Conservation (phyloP, 2,888 invertebrate species). For the Pomacea canaliculata region DNA sequence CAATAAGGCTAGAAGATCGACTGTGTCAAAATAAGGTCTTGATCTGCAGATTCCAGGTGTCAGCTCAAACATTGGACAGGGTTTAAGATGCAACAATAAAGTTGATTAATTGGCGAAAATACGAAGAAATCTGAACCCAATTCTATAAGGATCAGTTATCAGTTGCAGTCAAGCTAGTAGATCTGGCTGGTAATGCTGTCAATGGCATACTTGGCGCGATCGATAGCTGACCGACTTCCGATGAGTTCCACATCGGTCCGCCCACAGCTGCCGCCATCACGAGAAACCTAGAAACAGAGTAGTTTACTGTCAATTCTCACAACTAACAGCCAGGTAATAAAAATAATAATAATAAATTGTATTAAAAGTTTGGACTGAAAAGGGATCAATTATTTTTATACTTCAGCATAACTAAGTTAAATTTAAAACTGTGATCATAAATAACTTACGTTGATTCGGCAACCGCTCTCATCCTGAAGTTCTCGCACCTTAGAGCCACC, state of each 20-base stretch:
- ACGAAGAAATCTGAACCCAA: neutral
- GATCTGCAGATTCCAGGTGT: too few species aligned
- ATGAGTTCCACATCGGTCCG: constrained; percentile 28
- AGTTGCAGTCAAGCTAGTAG: constrained; percentile 1
- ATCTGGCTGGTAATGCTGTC: neutral
- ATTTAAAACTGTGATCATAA: neutral
- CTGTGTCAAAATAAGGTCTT: too few species aligned
- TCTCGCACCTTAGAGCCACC: constrained; percentile 64
- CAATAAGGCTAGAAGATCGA: too few species aligned
- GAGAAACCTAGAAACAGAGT: constrained; percentile 24
- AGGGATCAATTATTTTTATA: too few species aligned
- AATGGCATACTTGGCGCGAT: constrained; percentile 23
- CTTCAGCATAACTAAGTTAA: neutral
- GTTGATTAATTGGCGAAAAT: neutral
- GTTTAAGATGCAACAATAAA: neutral
- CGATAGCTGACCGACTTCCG: constrained; percentile 25
- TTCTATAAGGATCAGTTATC: neutral
- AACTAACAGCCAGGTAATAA: too few species aligned
- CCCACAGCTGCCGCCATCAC: constrained; percentile 23
- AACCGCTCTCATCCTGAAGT: constrained; percentile 57
- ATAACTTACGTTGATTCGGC: constrained; percentile 72
- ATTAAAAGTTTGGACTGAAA: too few species aligned
- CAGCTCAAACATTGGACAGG: neutral
- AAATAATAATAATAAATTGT: too few species aligned
- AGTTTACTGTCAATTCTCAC: neutral